These are phyloP conservation scores for Solenodon paradoxus DNA, from an alignment of 2,113 vertebrate species.

Conservation along the genomic window DNA sequence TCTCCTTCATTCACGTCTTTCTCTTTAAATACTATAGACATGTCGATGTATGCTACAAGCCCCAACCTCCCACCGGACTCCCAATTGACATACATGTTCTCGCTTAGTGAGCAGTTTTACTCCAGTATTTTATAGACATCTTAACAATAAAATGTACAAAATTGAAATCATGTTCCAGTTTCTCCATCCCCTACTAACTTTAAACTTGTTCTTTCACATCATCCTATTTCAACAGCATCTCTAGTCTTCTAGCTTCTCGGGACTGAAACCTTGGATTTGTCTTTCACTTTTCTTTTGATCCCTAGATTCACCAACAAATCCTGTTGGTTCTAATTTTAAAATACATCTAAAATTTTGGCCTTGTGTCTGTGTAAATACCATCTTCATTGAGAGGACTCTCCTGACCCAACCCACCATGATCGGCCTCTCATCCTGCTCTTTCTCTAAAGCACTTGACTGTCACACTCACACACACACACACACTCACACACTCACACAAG, in stretches of 20 bases:
- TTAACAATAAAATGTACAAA: not conserved
- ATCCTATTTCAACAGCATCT: not conserved
- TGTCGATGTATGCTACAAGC: rapidly evolving
- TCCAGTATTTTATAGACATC: not conserved
- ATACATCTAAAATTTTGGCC: not conserved
- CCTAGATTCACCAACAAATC: not conserved
- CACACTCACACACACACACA: too few relatives aligned
- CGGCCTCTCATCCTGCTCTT: too few relatives aligned
- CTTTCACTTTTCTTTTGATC: not conserved
- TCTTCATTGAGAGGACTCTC: not conserved
- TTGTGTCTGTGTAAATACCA: not conserved
- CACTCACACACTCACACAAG: too few relatives aligned
- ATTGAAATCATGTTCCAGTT: not conserved
- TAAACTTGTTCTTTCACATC: not conserved
- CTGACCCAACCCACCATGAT: too few relatives aligned
- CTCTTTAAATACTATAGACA: not conserved
- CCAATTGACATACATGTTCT: rapidly evolving
- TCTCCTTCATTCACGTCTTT: too few relatives aligned
- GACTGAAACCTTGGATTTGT: not conserved
- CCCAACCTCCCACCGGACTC: not conserved
- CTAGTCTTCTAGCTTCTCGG: not conserved
- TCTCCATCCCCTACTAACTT: not conserved
- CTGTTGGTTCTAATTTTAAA: not conserved
- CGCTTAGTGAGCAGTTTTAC: not conserved
- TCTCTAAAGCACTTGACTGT: too few relatives aligned